phyloP scores from a whole-genome alignment of 2,113 vertebrate species.

The cat (Felis catus) region F.catus_Fca126_mat1.0 CM031411.1:12367501-12368000 shows the following conservation, averaged over 20 bases:
- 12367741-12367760: too few species aligned
- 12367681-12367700: too few species aligned
- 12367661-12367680: too few species aligned
- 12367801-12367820: background rate
- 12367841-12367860: background rate
- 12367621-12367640: too few species aligned
- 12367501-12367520: background rate
- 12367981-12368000: background rate
- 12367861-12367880: background rate
- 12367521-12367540: background rate
- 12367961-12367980: constrained; percentile 21
- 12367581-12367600: too few species aligned
- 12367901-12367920: background rate
- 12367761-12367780: background rate
- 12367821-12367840: constrained; percentile 10
- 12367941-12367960: background rate
- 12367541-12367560: background rate
- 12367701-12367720: too few species aligned
- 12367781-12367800: background rate
- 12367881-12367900: constrained; percentile 31
- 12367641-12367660: too few species aligned
- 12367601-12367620: too few species aligned
- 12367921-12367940: background rate
- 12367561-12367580: too few species aligned
- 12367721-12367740: too few species aligned